Evolutionary conservation across 2,888 invertebrate species (phyloP).

Genomic region (Diplazon laetatorius): DNA sequence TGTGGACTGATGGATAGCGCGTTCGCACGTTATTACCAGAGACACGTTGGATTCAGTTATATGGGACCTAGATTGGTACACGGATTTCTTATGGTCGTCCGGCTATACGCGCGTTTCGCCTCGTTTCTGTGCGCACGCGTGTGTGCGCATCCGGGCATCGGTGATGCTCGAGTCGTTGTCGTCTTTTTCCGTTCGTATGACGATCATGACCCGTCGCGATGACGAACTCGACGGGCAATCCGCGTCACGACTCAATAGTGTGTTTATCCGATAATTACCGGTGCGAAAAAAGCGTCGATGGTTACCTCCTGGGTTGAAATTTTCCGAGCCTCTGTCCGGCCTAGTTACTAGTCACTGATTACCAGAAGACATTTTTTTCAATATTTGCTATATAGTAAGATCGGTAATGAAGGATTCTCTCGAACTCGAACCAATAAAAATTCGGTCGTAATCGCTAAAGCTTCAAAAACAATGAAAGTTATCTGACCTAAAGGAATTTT

Average conservation of each 20-base stretch:
- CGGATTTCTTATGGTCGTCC: constrained; percentile 61
- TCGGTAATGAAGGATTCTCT: too few species aligned
- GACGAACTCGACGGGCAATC: constrained; percentile 51
- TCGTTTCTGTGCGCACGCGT: constrained; percentile 30
- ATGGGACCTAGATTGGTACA: constrained; percentile 77
- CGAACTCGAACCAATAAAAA: too few species aligned
- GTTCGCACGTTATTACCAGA: constrained; percentile 80
- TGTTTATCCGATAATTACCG: constrained; percentile 76
- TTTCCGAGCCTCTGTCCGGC: too few species aligned
- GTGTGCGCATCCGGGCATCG: constrained; percentile 34
- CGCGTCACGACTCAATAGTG: constrained; percentile 69
- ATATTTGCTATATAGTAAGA: too few species aligned
- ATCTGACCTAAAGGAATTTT: too few species aligned
- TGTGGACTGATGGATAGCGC: constrained; percentile 77
- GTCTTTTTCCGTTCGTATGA: constrained; percentile 30
- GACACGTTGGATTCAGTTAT: constrained; percentile 73
- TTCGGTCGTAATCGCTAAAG: too few species aligned
- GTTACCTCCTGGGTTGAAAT: too few species aligned
- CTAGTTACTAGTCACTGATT: too few species aligned
- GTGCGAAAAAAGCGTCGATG: constrained; percentile 60
- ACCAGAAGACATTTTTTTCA: too few species aligned
- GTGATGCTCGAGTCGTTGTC: constrained; percentile 8
- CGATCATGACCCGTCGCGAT: constrained; percentile 8
- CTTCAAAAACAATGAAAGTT: too few species aligned
- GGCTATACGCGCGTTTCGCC: constrained; percentile 35